Evolutionary conservation across 2,113 vertebrate species (phyloP), one percentile per base, ranked within the genome.

Genomic region (Ophiodon elongatus): DNA sequence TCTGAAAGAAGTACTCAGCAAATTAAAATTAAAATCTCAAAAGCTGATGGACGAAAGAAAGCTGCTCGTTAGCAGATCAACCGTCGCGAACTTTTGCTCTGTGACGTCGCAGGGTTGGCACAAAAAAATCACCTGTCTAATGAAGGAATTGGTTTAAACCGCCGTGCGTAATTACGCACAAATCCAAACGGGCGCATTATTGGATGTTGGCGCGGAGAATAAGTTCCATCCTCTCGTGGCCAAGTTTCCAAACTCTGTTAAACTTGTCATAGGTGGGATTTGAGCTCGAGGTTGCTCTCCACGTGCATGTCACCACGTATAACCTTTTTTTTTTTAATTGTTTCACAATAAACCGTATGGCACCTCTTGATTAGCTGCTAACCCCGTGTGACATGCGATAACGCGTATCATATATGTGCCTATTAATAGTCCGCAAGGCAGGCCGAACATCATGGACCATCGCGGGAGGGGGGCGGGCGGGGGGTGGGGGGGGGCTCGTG

Each of bases 351-450:
- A 39, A 43, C 59, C 31, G 4, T 17, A 5, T 39, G 77, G 69
- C 73, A 76, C 79, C 62, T 82, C 74, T 78, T 89, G 60, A 73
- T 84, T 64, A 74, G 63, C 80, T 78, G 59, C 68, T 75, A 41
- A 63, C 57, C 33, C 45, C n/a, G 56, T 47, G 43, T 66, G 83
- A 83, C 74, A 73, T 74, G 82, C 25, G 81, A 92, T 78, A 88
- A 73, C 57, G 33, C 75, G 19, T 80, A 84, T 93, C 80, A 66
- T 79, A 74, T 79, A 80, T 76, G 79, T 35, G 13, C 43, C 86
- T 92, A 93, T 86, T 83, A 92, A 93, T 92, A 93, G 88, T 33
- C 43, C 23, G 17, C 27, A n/a, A 66, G 76, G 80, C 77, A 39
- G 69, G 43, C 57, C 76, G 10, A 75, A 52, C 84, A 68, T 85